Conservation (phyloP, 2,888 invertebrate genomes). For the Formica aserva region DNA sequence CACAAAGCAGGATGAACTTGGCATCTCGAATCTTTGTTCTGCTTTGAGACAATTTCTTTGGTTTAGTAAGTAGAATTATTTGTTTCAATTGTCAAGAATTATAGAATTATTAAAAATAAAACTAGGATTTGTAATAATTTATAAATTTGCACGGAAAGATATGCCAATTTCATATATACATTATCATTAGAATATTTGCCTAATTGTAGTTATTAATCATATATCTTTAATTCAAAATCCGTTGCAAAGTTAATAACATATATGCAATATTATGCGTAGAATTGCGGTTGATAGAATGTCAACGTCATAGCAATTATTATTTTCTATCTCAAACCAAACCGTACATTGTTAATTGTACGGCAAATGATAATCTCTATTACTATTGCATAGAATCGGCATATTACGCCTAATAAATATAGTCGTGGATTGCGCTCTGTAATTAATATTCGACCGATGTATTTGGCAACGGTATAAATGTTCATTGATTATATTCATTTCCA, state of each 20-base stretch:
- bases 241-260: not conserved
- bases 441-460: conserved; percentile 57
- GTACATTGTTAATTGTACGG: conserved; percentile 15
- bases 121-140: not conserved
- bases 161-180: not conserved
- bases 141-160: not conserved
- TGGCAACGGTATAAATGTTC: conserved; percentile 41
- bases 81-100: not conserved
- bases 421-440: conserved; percentile 37
- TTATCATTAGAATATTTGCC: not conserved
- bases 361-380: conserved; percentile 57
- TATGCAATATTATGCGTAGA: not conserved
- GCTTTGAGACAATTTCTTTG: not conserved
- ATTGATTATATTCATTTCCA: conserved; percentile 50
- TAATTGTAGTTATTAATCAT: not conserved
- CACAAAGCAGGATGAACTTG: not conserved
- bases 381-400: conserved; percentile 17
- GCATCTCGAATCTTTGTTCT: not conserved
- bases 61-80: not conserved
- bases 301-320: not conserved
- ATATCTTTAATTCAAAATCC: not conserved
- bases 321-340: conserved; percentile 2
- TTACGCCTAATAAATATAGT: conserved; percentile 41
- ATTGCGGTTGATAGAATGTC: conserved; percentile 2
- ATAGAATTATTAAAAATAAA: not conserved